Percentiles rank a stretch among this genome's conserved stretches.
Conservation (phyloP, 2,113 vertebrate genomes). For the Ciconia stormi region DNA sequence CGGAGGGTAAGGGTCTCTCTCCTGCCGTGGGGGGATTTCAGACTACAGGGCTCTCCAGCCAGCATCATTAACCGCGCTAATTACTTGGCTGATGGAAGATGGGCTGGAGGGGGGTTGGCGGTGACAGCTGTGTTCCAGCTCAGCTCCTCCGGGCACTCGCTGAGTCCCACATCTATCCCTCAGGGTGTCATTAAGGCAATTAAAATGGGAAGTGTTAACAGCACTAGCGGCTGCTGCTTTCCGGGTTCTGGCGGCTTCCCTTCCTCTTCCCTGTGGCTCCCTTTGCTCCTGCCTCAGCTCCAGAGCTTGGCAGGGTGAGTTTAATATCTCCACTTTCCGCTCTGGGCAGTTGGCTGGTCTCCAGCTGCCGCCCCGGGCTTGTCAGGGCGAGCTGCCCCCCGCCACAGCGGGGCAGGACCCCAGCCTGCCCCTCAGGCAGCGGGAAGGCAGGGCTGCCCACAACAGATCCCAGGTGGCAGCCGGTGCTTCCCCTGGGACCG, state of each 20-base stretch:
- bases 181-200: constrained; percentile 46
- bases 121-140: constrained; percentile 30
- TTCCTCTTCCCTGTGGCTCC: background rate
- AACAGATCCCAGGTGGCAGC: fast-evolving
- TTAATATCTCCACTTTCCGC: background rate
- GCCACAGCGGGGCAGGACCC: background rate
- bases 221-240: background rate
- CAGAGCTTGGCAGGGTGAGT: background rate
- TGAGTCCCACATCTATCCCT: background rate
- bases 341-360: background rate
- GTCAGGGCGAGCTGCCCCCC: background rate
- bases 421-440: fast-evolving
- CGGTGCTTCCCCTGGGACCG: background rate
- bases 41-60: background rate
- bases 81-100: constrained; percentile 18
- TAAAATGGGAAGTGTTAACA: constrained; percentile 48
- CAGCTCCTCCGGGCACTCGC: background rate
- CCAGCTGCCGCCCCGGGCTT: background rate
- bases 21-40: background rate
- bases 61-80: background rate
- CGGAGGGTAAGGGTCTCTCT: background rate
- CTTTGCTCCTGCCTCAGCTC: background rate
- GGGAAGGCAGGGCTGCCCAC: background rate
- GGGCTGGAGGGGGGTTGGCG: background rate
- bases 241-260: background rate